phyloP scores from a whole-genome alignment of 2,797 vertebrate species.

The Danio tinwini region DNA sequence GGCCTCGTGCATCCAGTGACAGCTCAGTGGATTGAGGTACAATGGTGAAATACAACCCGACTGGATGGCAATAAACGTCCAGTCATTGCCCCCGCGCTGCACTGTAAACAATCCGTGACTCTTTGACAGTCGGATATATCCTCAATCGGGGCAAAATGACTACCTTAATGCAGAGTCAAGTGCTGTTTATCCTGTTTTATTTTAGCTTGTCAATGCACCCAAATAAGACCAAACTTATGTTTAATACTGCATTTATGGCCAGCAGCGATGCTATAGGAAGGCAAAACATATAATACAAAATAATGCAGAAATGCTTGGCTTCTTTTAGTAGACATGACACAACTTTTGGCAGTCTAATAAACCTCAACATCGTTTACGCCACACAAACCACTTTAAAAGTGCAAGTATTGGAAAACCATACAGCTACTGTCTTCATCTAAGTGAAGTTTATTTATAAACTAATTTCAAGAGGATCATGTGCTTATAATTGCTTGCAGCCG shows the following conservation, averaged over 20 bases:
- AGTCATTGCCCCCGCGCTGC: conserved; percentile 72
- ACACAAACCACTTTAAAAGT: too few species aligned
- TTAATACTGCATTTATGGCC: conserved; percentile 61
- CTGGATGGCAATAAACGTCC: conserved; percentile 76
- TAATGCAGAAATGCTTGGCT: not conserved
- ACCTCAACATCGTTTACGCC: too few species aligned
- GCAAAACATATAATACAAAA: not conserved
- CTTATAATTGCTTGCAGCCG: too few species aligned
- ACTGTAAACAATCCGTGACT: conserved; percentile 75
- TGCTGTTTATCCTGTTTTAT: conserved; percentile 73
- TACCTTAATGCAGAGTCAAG: conserved; percentile 76
- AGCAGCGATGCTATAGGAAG: conserved; percentile 7
- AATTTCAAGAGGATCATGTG: too few species aligned
- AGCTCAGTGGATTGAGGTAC: conserved; percentile 70
- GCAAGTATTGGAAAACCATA: too few species aligned
- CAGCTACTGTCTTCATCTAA: too few species aligned
- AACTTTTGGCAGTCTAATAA: too few species aligned
- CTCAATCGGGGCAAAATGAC: conserved; percentile 74
- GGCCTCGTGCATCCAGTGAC: conserved; percentile 55
- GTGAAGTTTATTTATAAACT: too few species aligned
- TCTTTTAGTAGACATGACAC: too few species aligned
- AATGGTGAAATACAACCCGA: conserved; percentile 76
- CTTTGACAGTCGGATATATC: conserved; percentile 73
- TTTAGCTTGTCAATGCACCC: conserved; percentile 70
- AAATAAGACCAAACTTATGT: conserved; percentile 64